Evolutionary conservation across 2,797 vertebrate species (phyloP), one percentile per base, ranked within the genome.

Genomic region (Phylloscopus collybita): DNA sequence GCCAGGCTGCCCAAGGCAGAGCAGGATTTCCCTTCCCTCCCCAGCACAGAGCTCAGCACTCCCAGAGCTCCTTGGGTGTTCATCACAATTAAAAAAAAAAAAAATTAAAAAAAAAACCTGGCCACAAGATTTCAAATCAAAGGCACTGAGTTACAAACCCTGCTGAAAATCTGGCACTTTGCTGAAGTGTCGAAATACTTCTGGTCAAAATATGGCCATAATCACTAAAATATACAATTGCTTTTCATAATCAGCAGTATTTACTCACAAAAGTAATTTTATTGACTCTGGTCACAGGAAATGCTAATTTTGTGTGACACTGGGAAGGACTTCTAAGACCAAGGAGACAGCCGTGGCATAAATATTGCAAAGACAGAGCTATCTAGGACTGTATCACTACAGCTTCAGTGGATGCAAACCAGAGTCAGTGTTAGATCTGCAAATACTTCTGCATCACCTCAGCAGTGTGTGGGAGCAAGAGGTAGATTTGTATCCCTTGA

Each of bases 51-150:
- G 10, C 45, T 80, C 64, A 64, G 67, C 3, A 0, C 26, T 2
- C 11, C 5, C 30, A 79, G 21, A 1, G 3, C 10, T 1, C 45
- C 61, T n/a, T 26, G 73, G 74, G 42, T 42, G 26, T 64, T 73
- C 49, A 2, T 10, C 40, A 34, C 51, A 29, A 16, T 10, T 9
- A 38, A 38, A 38, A 38, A 38, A 38, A 38, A 38, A 38, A 38
- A 38, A 38, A 38, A 38, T n/a, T n/a, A n/a, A 38, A 23, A 5
- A n/a, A 78, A 5, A 21, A 87, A 86, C 47, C 92, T 86, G 91
- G 90, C 42, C 76, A 22, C 92, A 93, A 76, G 80, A 92, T 67
- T 92, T 29, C 18, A 44, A 94, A 85, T 94, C 86, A 92, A 88
- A 95, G 67, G 53, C 71, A 13, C 13, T 0, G 14, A 36, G 23